Evolutionary conservation across 2,797 vertebrate species (phyloP), one percentile per base, ranked within the genome.

Genomic region (Dipus sagitta): DNA sequence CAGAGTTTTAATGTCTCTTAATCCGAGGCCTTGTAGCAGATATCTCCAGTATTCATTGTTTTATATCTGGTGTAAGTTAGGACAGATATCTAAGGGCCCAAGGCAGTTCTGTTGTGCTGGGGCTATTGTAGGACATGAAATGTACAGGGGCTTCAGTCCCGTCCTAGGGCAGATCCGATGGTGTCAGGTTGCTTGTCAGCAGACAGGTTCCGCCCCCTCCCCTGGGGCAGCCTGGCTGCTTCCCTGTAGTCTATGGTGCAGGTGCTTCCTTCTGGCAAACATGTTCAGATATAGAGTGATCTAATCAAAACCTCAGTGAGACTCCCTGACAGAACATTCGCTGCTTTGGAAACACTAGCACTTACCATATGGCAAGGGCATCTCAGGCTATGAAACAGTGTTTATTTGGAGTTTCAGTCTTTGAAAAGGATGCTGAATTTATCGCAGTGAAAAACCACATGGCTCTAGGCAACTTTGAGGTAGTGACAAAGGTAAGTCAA

Each of bases 341-440:
- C 97, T 97, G 91, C 97, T 98, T 97, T 97, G 94, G 96, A 98
- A 98, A 97, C 97, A 96, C 98, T 98, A 97, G 96, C 96, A 96
- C 95, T 98, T 96, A 70, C 94, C 98, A 98, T 97, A 98, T 98
- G 97, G 97, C 94, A 94, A 97, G 97, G 97, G 97, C 95, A 96
- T 96, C 94, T 96, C 94, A 96, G 92, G 89, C 91, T 97, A 88
- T 82, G 91, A 97, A 97, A 97, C 34, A 93, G 71, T 91, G 96
- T 97, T 97, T 93, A 97, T 97, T 97, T 90, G 23, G 64, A 93
- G 32, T 86, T 97, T 97, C 85, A 68, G 75, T 95, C 71, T 93
- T 76, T 62, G 65, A 97, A 95, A 96, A 96, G 75, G 93, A 96
- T 96, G 88, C 12, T 95, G 96, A 94, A 97, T 97, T 97, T 97